Evolutionary conservation across 2,888 invertebrate genomes (phyloP).

Genomic region (Mylabris sibirica): DNA sequence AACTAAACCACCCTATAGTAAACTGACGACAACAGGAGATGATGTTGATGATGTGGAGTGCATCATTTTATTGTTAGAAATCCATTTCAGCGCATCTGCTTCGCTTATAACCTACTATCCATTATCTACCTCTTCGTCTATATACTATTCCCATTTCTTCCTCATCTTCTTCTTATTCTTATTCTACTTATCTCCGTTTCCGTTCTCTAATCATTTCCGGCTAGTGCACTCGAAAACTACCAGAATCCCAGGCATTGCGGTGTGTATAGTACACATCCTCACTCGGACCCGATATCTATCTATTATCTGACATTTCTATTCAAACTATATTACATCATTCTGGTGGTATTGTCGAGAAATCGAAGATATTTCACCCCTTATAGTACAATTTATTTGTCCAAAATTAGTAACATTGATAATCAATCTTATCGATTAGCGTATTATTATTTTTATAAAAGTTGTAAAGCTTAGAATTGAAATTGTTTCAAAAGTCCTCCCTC

Average conservation of each 20-base stretch:
- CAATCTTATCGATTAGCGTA: too few species aligned
- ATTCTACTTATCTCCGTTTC: conserved; percentile 62
- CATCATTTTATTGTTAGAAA: conserved; percentile 57
- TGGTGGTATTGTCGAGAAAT: conserved; percentile 43
- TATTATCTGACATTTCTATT: conserved; percentile 46
- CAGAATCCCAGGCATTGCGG: conserved; percentile 45
- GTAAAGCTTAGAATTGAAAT: neutral
- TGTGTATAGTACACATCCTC: conserved; percentile 43
- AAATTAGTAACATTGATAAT: too few species aligned
- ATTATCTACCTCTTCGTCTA: conserved; percentile 51
- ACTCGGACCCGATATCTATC: conserved; percentile 45
- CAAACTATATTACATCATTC: conserved; percentile 43
- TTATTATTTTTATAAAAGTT: neutral
- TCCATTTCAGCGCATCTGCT: conserved; percentile 58
- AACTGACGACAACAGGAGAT: conserved; percentile 3
- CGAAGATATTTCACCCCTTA: conserved; percentile 18
- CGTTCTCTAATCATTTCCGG: conserved; percentile 61
- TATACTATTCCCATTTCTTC: neutral
- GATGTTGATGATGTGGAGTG: conserved; percentile 49
- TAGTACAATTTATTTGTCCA: too few species aligned
- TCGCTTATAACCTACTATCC: conserved; percentile 53
- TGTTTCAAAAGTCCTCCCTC: neutral
- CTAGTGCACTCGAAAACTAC: conserved; percentile 61
- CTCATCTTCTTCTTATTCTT: conserved; percentile 55
- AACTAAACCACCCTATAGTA: neutral